Evolutionary conservation across 2,113 vertebrate genomes (phyloP).

Genomic region (Elgaria multicarinata): DNA sequence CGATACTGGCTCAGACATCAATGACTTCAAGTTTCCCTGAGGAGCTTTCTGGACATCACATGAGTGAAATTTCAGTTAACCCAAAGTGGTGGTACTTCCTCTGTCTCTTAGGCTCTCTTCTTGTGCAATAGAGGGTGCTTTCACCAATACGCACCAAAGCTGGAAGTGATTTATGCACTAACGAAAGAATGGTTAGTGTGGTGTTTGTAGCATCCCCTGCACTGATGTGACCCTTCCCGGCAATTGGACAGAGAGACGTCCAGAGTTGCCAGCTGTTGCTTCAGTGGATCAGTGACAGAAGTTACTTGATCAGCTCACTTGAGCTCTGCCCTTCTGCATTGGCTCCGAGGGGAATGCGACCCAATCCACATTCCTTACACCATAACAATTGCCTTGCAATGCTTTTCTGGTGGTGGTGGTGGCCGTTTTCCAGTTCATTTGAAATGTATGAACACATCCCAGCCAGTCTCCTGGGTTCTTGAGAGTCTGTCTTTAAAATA

Average conservation of each 20-base stretch:
- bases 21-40: not conserved
- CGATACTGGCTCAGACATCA: not conserved
- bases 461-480: not conserved
- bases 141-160: not conserved
- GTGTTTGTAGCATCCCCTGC: not conserved
- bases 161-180: not conserved
- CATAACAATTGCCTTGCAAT: conserved; percentile 14
- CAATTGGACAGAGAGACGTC: not conserved
- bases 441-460: not conserved
- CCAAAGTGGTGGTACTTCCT: not conserved
- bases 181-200: not conserved
- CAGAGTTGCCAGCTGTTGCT: not conserved
- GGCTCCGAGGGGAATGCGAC: not conserved
- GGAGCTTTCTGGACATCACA: too few relatives aligned
- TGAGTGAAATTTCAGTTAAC: not conserved
- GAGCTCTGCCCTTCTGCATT: not conserved
- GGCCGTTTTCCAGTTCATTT: not conserved
- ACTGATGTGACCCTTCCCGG: not conserved
- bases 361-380: not conserved
- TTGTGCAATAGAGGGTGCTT: not conserved
- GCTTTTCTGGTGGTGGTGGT: not conserved
- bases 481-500: not conserved
- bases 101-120: not conserved
- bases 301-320: not conserved
- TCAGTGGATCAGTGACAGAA: not conserved